phyloP scores from a whole-genome alignment of 2,888 invertebrate genomes.

The Caenorhabditis japonica region DNA sequence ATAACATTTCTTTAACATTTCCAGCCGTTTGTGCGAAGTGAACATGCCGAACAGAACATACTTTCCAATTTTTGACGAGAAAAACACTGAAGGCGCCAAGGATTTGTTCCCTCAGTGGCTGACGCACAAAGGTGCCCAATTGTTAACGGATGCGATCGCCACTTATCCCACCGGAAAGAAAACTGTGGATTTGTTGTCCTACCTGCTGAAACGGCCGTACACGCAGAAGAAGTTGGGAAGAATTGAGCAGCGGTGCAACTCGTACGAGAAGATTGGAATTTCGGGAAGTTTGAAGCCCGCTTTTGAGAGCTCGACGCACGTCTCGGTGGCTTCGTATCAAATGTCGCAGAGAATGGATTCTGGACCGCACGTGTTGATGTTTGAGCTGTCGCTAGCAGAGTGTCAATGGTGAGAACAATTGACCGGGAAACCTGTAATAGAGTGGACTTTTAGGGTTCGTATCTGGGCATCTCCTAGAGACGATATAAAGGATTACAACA shows the following conservation, averaged over 20 bases:
- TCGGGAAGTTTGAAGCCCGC: conserved; percentile 4
- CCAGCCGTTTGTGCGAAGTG: conserved; percentile 34
- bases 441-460: conserved; percentile 18
- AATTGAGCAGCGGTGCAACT: not conserved
- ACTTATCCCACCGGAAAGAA: not conserved
- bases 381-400: conserved; percentile 4
- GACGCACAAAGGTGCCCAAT: not conserved
- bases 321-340: conserved; percentile 6
- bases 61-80: conserved; percentile 5
- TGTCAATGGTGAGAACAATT: conserved; percentile 37
- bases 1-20: not conserved
- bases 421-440: too few species aligned
- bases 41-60: conserved; percentile 11
- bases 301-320: conserved; percentile 10
- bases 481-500: not conserved
- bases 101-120: conserved; percentile 5
- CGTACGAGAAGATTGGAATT: conserved; percentile 14
- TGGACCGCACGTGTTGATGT: not conserved
- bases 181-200: conserved; percentile 12
- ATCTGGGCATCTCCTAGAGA: conserved; percentile 21
- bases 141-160: conserved; percentile 2
- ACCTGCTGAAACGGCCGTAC: too few species aligned
- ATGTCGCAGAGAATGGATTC: not conserved
- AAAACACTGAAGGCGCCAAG: not conserved
- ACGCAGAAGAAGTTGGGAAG: not conserved